These are phyloP conservation scores for Diaphora mendica DNA, from an alignment of 2,888 invertebrate genomes.

Conservation along the genomic window DNA sequence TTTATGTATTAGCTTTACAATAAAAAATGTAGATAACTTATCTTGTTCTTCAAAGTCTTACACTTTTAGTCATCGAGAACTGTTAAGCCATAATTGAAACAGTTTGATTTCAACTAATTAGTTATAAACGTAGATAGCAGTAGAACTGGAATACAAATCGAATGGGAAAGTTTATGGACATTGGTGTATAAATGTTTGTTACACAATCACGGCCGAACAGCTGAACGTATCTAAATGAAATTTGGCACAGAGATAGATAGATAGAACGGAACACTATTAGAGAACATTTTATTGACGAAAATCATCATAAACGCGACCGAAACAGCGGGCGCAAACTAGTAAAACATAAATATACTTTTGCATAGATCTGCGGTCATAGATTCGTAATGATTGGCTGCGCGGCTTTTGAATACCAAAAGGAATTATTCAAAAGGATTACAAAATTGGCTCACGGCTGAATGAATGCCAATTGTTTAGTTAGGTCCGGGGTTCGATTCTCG, in stretches of 20 bases:
- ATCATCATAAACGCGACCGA: background rate
- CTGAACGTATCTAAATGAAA: background rate
- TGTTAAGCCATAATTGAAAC: background rate
- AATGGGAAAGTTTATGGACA: background rate
- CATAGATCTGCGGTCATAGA: background rate
- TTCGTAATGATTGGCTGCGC: conserved; percentile 32
- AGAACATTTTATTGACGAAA: too few relatives aligned
- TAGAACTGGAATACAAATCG: background rate
- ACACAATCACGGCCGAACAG: background rate
- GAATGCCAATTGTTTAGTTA: conserved; percentile 68
- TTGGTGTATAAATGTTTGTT: background rate
- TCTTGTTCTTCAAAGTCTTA: background rate
- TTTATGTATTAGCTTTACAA: background rate
- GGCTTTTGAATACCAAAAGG: conserved; percentile 46
- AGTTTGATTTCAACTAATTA: background rate
- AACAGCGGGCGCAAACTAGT: background rate
- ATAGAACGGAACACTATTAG: too few relatives aligned
- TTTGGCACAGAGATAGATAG: background rate
- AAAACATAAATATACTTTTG: background rate
- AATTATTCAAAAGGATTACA: conserved; percentile 63
- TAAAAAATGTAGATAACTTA: background rate
- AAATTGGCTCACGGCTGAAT: conserved; percentile 57
- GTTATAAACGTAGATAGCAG: background rate
- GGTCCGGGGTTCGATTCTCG: conserved; percentile 63
- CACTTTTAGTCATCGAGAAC: background rate